Base-by-base conservation (phyloP, 2,113 vertebrate genomes). In the Ictalurus furcatus region DNA sequence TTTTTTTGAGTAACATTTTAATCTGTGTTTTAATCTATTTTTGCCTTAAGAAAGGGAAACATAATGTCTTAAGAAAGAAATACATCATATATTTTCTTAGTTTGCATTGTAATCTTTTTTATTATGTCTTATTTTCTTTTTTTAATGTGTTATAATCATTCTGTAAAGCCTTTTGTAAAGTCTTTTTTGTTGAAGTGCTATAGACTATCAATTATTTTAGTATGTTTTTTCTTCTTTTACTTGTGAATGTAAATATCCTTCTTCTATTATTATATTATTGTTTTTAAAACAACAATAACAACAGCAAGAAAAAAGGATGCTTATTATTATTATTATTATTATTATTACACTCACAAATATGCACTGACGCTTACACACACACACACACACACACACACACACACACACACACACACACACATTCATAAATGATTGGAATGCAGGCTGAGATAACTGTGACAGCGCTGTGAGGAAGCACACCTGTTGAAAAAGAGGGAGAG, bases 401-500 rank as follows among this genome's bases (percentile, higher is more conserved):
- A 3, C 69, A 16, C 30, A 19, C 30, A 2, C 7, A 85, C 83
- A 83, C 44, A 86, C 21, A 44, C 87, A 84, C 59, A 80, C 88
- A 81, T 54, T 23, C 16, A 23, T 88, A 79, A 89, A 67, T 48
- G 30, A 44, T 54, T 88, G 85, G 88, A 89, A 89, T 89, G 88
- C 78, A 85, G 87, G 56, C 58, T 82, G 34, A 85, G 82, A 88
- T 71, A 86, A 84, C 34, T 88, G 34, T 85, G 88, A 65, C 85
- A 86, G 88, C 16, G 54, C 4, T n/a, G 61, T 88, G 89, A 88
- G 67, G 84, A 69, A 54, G 58, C 63, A 74, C 89, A 85, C 86
- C 83, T 88, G 89, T 71, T 85, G 52, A 73, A 58, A 85, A 58
- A 69, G 21, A 59, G 14, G 40, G 73, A 85, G 73, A 80, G 28